These are phyloP conservation scores for Agapornis roseicollis DNA, from an alignment of 2,113 vertebrate genomes.

Conservation along the genomic window DNA sequence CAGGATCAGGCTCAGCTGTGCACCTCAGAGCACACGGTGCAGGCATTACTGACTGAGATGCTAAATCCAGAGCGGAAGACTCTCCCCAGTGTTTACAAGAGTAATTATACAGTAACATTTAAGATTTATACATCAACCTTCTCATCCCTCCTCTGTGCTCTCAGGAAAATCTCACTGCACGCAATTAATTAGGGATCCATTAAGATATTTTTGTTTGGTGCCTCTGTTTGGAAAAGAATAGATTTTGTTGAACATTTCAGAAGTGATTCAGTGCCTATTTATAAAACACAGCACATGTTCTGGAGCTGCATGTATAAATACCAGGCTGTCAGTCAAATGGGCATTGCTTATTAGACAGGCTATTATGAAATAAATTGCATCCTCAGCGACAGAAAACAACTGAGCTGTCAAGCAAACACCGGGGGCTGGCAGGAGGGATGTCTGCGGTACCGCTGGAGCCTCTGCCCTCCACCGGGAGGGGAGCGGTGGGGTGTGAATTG, in stretches of 20 bases:
- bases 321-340: constrained; percentile 64
- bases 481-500: neutral
- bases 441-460: neutral
- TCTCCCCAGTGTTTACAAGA: neutral
- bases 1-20: neutral
- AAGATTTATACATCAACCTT: neutral
- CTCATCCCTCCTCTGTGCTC: neutral
- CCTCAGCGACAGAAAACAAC: constrained; percentile 62
- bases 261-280: constrained; percentile 33
- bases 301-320: constrained; percentile 26
- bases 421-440: neutral
- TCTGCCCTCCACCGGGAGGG: neutral
- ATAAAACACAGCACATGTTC: constrained; percentile 57
- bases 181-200: constrained; percentile 52
- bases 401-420: constrained; percentile 35
- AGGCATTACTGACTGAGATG: neutral
- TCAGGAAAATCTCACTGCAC: neutral
- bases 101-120: neutral
- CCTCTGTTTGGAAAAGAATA: neutral
- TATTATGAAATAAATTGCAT: constrained; percentile 58
- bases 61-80: neutral
- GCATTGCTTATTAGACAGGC: constrained; percentile 43
- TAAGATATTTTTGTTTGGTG: constrained; percentile 55
- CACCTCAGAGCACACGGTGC: rapidly evolving
- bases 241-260: constrained; percentile 9